Percentiles rank a stretch among this genome's conserved stretches.
Conservation (phyloP, 2,888 invertebrate genomes). For the Idaea dimidiata region DNA sequence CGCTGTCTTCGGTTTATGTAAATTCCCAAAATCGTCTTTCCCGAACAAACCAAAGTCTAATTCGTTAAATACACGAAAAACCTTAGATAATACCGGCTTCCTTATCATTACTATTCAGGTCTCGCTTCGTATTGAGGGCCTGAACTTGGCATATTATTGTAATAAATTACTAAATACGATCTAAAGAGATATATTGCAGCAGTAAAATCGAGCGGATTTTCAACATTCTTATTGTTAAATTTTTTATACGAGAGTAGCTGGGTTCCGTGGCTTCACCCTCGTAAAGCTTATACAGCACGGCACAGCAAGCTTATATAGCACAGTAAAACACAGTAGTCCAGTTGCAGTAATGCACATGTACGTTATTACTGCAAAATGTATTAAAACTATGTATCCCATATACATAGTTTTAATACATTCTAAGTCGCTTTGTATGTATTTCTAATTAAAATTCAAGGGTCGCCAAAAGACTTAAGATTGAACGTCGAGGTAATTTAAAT, state of each 20-base stretch:
- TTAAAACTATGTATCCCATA: no score
- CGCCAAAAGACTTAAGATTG: no score
- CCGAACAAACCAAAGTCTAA: background rate
- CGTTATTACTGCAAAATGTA: no score
- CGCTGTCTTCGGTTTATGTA: background rate
- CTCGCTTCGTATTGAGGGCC: slow-evolving; percentile 20
- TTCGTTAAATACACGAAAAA: slow-evolving; percentile 1
- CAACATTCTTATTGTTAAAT: slow-evolving; percentile 23
- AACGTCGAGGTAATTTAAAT: no score
- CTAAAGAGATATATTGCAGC: slow-evolving; percentile 11
- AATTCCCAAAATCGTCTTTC: background rate
- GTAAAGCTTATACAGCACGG: no score
- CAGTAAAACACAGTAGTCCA: no score
- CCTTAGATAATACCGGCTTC: background rate
- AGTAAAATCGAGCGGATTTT: slow-evolving; percentile 36
- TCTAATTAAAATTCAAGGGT: no score
- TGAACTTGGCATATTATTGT: slow-evolving; percentile 17
- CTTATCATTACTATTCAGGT: slow-evolving; percentile 10
- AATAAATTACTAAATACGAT: slow-evolving; percentile 17
- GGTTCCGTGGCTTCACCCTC: no score
- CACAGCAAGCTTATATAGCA: no score
- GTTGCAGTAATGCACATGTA: no score
- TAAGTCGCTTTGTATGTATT: no score
- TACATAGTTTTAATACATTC: no score
- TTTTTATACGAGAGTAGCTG: background rate